Conservation (phyloP, 2,888 invertebrate species). For the Osedax fenrisi region DNA sequence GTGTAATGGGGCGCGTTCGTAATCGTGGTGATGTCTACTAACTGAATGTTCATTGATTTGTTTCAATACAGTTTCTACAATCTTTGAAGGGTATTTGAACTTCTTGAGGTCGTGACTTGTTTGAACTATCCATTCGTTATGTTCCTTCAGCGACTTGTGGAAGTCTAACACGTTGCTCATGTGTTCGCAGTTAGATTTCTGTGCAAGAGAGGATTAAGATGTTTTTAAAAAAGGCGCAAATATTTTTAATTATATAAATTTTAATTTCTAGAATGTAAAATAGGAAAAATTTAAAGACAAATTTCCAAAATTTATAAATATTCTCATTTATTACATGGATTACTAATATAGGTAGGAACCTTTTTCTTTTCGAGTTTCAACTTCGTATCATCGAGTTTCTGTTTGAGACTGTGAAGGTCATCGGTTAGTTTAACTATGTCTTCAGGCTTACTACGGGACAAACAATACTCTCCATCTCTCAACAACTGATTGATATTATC, state of each 20-base stretch:
- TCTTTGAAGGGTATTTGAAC: conserved; percentile 49
- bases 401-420: background rate
- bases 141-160: conserved; percentile 47
- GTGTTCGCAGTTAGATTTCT: conserved; percentile 38
- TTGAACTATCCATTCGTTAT: conserved; percentile 50
- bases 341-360: background rate
- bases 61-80: conserved; percentile 43
- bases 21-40: conserved; percentile 29
- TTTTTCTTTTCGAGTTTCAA: background rate
- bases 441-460: background rate
- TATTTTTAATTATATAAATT: background rate
- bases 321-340: no score
- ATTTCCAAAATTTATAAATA: background rate
- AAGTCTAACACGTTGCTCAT: conserved; percentile 46
- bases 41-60: conserved; percentile 49
- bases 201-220: background rate
- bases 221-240: background rate
- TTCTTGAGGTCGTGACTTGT: conserved; percentile 46
- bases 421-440: background rate
- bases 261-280: background rate
- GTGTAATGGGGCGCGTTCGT: background rate
- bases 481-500: background rate
- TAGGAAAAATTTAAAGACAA: background rate
- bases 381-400: background rate
- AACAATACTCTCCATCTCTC: background rate